phyloP scores from a whole-genome alignment of 2,113 vertebrate genomes.

The Columba livia region DNA sequence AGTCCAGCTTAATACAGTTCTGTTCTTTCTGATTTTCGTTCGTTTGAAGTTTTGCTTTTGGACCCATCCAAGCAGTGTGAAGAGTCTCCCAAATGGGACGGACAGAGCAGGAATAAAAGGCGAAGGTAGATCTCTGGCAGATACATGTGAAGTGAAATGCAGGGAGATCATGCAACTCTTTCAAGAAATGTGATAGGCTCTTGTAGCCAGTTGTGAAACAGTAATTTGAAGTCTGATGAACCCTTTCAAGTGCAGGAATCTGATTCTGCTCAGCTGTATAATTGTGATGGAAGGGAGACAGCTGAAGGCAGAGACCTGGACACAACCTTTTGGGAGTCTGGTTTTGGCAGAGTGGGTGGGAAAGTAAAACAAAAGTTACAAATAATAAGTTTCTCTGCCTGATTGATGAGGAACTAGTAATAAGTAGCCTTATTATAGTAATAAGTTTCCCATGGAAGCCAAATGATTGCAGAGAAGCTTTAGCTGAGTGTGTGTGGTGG shows the following conservation, averaged over 20 bases:
- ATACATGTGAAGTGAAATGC: background rate
- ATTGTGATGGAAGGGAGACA: constrained; percentile 92
- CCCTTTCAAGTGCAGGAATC: constrained; percentile 77
- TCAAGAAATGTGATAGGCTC: constrained; percentile 27
- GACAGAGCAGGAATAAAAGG: background rate
- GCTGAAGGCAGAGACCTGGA: constrained; percentile 74
- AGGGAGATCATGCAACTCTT: background rate
- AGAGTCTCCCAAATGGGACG: background rate
- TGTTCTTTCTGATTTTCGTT: background rate
- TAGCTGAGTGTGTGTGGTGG: constrained; percentile 77
- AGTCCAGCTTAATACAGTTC: background rate
- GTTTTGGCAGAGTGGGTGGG: constrained; percentile 67
- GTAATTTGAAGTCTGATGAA: constrained; percentile 79
- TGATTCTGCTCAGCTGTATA: constrained; percentile 87
- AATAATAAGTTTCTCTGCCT: constrained; percentile 78
- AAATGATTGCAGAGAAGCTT: constrained; percentile 72
- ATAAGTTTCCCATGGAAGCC: constrained; percentile 62
- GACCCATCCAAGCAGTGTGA: background rate
- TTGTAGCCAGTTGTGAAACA: constrained; percentile 73
- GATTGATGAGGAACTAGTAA: constrained; percentile 86
- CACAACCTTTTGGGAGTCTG: constrained; percentile 76
- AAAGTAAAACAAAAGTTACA: constrained; percentile 64
- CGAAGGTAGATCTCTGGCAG: background rate
- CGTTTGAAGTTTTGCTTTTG: background rate
- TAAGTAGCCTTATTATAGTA: constrained; percentile 74